A percentile compares a stretch with the other conserved stretches of the same genome.
phyloP scores from a whole-genome alignment of 2,888 invertebrate genomes.

The Nomada fabriciana region DNA sequence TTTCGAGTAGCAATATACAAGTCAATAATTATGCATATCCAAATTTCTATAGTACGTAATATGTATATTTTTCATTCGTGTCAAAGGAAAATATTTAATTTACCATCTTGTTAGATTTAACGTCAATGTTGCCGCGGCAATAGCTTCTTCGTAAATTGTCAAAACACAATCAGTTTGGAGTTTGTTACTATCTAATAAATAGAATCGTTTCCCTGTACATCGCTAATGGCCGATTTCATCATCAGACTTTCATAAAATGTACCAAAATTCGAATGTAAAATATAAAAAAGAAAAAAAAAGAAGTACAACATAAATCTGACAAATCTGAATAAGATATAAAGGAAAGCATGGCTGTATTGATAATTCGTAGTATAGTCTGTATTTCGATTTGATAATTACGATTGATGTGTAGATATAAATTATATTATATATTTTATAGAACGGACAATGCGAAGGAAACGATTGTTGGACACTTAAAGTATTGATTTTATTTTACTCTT shows the following conservation, averaged over 20 bases:
- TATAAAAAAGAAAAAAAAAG: slow-evolving; percentile 11
- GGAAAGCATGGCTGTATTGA: neutral
- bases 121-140: neutral
- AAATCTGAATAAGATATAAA: slow-evolving; percentile 10
- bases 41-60: slow-evolving; percentile 43
- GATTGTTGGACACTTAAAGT: slow-evolving; percentile 37
- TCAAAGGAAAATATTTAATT: slow-evolving; percentile 31
- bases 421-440: slow-evolving; percentile 44
- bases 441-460: slow-evolving; percentile 2
- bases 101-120: neutral
- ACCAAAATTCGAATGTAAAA: slow-evolving; percentile 29
- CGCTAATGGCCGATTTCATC: neutral
- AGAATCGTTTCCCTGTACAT: neutral
- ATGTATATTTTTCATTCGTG: slow-evolving; percentile 27
- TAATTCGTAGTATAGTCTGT: slow-evolving; percentile 36
- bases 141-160: slow-evolving; percentile 8
- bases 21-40: slow-evolving; percentile 54
- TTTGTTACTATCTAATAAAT: slow-evolving; percentile 3
- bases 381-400: slow-evolving; percentile 37
- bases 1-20: slow-evolving; percentile 68
- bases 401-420: slow-evolving; percentile 37
- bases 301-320: slow-evolving; percentile 4
- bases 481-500: slow-evolving; percentile 33
- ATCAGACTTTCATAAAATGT: slow-evolving; percentile 18
- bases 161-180: neutral